These are phyloP conservation scores for Tromatobia lineatoria DNA, from an alignment of 2,888 invertebrate species.

Conservation along the genomic window DNA sequence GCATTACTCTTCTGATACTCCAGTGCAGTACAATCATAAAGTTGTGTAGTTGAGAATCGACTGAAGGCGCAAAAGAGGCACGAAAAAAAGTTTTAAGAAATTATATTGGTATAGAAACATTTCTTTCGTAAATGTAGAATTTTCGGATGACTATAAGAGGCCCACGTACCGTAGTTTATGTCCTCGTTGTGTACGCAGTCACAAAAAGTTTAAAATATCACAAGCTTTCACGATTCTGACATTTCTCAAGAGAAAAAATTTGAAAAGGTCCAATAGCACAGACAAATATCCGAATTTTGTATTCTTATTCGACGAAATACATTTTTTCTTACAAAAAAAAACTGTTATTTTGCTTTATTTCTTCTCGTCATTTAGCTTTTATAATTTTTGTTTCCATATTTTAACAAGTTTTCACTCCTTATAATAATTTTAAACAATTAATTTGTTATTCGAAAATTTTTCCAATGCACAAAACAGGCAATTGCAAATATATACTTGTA, in stretches of 20 bases:
- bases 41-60: background rate
- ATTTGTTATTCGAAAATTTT: too few relatives aligned
- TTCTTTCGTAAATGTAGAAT: background rate
- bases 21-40: background rate
- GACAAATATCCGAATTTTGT: background rate
- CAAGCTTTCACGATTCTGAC: background rate
- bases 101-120: background rate
- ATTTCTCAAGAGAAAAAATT: too few relatives aligned
- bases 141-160: background rate
- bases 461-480: too few relatives aligned
- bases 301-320: too few relatives aligned
- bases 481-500: too few relatives aligned
- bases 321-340: too few relatives aligned
- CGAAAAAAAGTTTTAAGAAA: background rate
- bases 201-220: background rate
- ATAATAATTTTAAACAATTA: too few relatives aligned
- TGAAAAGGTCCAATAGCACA: too few relatives aligned
- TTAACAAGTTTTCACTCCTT: too few relatives aligned
- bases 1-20: constrained; percentile 2
- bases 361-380: too few relatives aligned
- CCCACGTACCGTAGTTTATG: background rate
- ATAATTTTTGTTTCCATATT: too few relatives aligned
- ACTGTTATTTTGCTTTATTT: too few relatives aligned
- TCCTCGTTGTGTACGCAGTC: background rate
- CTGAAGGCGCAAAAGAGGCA: background rate